Conservation (phyloP, 2,797 vertebrate species). For the Artibeus lituratus region DNA sequence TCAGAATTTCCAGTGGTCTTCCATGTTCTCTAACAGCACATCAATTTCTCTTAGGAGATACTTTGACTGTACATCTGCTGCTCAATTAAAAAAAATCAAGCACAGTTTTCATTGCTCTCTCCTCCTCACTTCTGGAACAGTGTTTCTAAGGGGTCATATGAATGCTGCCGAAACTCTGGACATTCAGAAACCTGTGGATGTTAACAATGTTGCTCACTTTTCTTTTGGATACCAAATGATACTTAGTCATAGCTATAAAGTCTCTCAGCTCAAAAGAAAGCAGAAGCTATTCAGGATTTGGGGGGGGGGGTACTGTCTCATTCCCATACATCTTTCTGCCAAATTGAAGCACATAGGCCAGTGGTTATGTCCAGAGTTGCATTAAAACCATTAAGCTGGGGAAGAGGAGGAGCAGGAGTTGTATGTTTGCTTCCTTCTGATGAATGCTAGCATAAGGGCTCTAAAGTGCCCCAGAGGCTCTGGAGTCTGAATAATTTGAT, state of each 20-base stretch:
- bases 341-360: slow-evolving; percentile 33
- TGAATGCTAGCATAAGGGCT: slow-evolving; percentile 1
- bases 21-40: not conserved
- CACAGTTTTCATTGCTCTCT: not conserved
- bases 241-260: not conserved
- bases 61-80: not conserved
- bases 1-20: not conserved
- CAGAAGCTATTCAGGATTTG: not conserved
- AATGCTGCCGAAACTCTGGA: not conserved
- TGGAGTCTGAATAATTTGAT: slow-evolving; percentile 52
- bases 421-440: slow-evolving; percentile 1
- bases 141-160: not conserved
- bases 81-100: not conserved
- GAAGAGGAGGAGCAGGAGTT: not conserved
- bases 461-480: slow-evolving; percentile 35
- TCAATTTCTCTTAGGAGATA: not conserved
- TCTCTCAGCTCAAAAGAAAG: not conserved
- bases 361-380: slow-evolving; percentile 30
- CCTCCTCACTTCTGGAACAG: not conserved
- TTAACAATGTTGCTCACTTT: not conserved
- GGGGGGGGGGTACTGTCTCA: not conserved
- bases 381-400: slow-evolving; percentile 68
- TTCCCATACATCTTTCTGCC: not conserved
- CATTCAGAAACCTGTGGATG: not conserved
- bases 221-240: not conserved